Percentiles rank a stretch among this genome's conserved stretches.
Conservation (phyloP, 2,888 invertebrate species). For the Lithophane semibrunnea region DNA sequence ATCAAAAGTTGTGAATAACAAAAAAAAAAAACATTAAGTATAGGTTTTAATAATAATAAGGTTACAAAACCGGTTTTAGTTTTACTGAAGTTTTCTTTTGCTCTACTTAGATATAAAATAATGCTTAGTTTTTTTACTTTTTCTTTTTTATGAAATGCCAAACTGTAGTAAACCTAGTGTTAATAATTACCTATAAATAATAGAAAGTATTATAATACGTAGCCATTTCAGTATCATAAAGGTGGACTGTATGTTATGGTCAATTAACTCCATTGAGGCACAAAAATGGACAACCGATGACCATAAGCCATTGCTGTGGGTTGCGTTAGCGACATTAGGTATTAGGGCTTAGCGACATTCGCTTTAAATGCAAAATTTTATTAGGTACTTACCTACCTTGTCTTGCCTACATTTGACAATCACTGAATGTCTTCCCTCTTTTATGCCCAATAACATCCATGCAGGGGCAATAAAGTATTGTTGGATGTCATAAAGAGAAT, state of each 20-base stretch:
- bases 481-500: constrained; percentile 7
- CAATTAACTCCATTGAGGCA: constrained; percentile 80
- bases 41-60: background rate
- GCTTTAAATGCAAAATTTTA: background rate
- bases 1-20: background rate
- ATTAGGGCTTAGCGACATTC: background rate
- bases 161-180: constrained; percentile 73
- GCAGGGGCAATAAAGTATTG: constrained; percentile 3
- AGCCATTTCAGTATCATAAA: constrained; percentile 73
- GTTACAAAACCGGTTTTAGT: background rate
- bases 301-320: constrained; percentile 52
- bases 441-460: constrained; percentile 8
- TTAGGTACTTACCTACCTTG: background rate
- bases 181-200: constrained; percentile 69
- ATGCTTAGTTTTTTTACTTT: constrained; percentile 34
- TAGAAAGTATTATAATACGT: constrained; percentile 79
- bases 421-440: constrained; percentile 20
- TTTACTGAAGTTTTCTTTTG: constrained; percentile 11
- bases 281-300: constrained; percentile 65
- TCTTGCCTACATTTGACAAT: background rate
- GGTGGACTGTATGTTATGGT: constrained; percentile 76
- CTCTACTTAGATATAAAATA: constrained; percentile 5
- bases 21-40: background rate
- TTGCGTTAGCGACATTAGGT: constrained; percentile 23
- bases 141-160: constrained; percentile 77